Evolutionary conservation across 2,888 invertebrate species (phyloP), one percentile per base, ranked within the genome.

Genomic region (Eupithecia tripunctaria): DNA sequence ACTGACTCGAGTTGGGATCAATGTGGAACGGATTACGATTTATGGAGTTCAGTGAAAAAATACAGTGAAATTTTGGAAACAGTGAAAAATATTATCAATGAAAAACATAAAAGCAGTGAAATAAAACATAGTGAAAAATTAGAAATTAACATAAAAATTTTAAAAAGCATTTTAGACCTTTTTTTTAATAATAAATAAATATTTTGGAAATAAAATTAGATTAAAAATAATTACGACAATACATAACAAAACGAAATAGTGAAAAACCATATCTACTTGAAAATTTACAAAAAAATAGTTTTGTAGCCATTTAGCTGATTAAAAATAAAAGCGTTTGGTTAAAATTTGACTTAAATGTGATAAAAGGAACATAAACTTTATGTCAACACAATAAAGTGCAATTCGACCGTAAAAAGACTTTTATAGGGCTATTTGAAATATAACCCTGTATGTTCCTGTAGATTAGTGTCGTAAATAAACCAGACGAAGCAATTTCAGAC

Each of bases 1-100:
- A 85, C 83, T 85, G 84, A 82, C 76, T 68, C 72, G 71, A 71
- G 77, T 75, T 68, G 83, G 82, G 83, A 84, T 82, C 84, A 81
- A 71, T 70, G 71, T 14, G 64, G 29, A 70, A 67, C 71, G 41
- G 64, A 69, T 71, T 72, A 70, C 56, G 56, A 75, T 76, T 76
- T 74, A 76, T 74, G 56, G 73, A 38, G 25, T 21, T 60, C 64
- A 36, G 38, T 41, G 64, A 21, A 70, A 63, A 43, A 63, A 32
- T 66, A 43, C 21, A 67, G 66, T 62, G 32, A 27, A 69, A 62
- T 29, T 32, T 1, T 27, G n/a, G 8, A 8, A 36, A 63, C 25
- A 36, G 18, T 32, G n/a, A 63, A 32, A 27, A 18, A 29, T 29
- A 18, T 8, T 18, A 18, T 8, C 2, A 29, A 60, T 18, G 18